These are phyloP conservation scores for Neosalanx taihuensis DNA, from an alignment of 2,797 vertebrate genomes.

Conservation along the genomic window DNA sequence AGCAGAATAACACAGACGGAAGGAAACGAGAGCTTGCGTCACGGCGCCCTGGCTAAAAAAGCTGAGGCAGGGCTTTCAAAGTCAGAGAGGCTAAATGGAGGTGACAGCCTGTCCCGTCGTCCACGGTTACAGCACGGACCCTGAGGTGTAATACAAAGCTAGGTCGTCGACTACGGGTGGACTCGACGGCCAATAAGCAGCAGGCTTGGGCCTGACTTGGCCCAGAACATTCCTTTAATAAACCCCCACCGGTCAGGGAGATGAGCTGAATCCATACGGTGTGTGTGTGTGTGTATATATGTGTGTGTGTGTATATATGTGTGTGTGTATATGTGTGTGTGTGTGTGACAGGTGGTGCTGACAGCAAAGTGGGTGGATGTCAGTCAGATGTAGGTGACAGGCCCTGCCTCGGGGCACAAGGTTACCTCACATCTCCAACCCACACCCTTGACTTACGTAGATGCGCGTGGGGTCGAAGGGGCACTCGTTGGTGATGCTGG, in stretches of 20 bases:
- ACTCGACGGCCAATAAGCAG: background rate
- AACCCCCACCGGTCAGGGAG: background rate
- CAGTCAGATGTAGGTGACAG: background rate
- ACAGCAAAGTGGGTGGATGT: background rate
- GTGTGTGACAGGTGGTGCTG: background rate
- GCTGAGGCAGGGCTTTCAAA: background rate
- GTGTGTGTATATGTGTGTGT: background rate
- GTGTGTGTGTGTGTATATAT: background rate
- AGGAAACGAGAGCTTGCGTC: slow-evolving; percentile 27
- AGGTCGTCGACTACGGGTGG: background rate
- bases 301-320: background rate
- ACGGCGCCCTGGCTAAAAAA: too few species aligned
- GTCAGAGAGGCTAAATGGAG: slow-evolving; percentile 18
- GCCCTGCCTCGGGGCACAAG: background rate
- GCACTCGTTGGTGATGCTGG: slow-evolving; percentile 75
- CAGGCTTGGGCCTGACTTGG: background rate
- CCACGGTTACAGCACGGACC: slow-evolving; percentile 27
- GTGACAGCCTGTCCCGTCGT: slow-evolving; percentile 41
- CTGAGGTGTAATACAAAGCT: slow-evolving; percentile 16
- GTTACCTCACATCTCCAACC: background rate
- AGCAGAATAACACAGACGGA: background rate
- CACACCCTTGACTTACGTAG: slow-evolving; percentile 77
- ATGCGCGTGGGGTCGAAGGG: slow-evolving; percentile 89
- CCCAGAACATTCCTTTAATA: too few species aligned
- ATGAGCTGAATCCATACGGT: background rate